Conservation (phyloP, 2,113 vertebrate species). For the Phylloscopus trochilus region DNA sequence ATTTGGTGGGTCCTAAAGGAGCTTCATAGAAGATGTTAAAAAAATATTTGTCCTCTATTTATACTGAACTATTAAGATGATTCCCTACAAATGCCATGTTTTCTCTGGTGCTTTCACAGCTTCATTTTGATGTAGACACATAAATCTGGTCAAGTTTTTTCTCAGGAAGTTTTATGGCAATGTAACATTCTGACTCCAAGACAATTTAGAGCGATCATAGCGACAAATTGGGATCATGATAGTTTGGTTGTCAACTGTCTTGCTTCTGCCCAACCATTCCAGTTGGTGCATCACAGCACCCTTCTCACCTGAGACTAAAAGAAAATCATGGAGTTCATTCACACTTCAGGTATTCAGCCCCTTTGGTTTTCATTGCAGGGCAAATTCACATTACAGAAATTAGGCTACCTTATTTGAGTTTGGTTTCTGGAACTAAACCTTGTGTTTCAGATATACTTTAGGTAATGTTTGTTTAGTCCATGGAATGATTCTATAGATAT, state of each 20-base stretch:
- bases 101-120: background rate
- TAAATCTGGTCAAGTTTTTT: background rate
- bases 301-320: background rate
- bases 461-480: background rate
- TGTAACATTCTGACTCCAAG: background rate
- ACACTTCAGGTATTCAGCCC: background rate
- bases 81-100: background rate
- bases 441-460: background rate
- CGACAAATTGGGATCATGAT: background rate
- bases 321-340: background rate
- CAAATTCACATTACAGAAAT: background rate
- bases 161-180: background rate
- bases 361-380: background rate
- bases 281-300: background rate
- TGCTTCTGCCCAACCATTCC: background rate
- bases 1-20: rapidly evolving
- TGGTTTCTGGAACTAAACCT: background rate
- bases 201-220: background rate
- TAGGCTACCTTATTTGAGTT: background rate
- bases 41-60: background rate
- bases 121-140: background rate
- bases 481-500: background rate
- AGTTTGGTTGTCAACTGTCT: background rate
- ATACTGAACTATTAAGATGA: background rate
- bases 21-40: background rate